Percentiles rank a stretch among this genome's conserved stretches.
Conservation (phyloP, 2,797 vertebrate species). For the Cyclopterus lumpus region DNA sequence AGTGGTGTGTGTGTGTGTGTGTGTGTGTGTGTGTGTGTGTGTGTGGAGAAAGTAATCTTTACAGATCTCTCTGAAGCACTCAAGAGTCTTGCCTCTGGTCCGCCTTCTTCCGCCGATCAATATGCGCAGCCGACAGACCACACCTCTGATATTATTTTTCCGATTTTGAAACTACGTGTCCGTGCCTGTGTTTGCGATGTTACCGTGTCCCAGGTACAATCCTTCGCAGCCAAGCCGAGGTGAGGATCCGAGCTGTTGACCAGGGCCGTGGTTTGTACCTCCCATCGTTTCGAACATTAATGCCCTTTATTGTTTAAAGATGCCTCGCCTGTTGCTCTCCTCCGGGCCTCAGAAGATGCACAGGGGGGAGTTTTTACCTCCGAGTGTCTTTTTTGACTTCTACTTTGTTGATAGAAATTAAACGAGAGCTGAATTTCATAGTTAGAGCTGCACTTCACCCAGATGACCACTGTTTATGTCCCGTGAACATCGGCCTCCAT, state of each 20-base stretch:
- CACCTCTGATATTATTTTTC: conserved; percentile 34
- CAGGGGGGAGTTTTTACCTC: conserved; percentile 10
- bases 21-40: conserved; percentile 6
- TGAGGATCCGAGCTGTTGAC: conserved; percentile 54
- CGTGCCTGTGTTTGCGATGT: conserved; percentile 5
- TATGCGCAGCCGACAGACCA: conserved; percentile 1
- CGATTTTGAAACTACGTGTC: not conserved
- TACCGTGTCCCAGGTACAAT: conserved; percentile 18
- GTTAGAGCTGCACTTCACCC: conserved; percentile 13
- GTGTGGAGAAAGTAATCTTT: conserved; percentile 23
- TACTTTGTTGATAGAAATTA: conserved; percentile 36
- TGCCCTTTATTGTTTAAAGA: conserved; percentile 64
- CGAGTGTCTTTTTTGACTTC: conserved; percentile 11
- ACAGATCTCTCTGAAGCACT: conserved; percentile 40
- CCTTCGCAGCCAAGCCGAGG: conserved; percentile 29
- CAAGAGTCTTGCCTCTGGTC: conserved; percentile 28
- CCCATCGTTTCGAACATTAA: conserved; percentile 57
- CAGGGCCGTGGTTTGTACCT: conserved; percentile 42
- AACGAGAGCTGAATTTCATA: conserved; percentile 27
- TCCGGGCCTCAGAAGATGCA: conserved; percentile 29
- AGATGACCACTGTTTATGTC: not conserved
- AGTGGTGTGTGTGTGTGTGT: not conserved
- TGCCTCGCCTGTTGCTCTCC: conserved; percentile 22
- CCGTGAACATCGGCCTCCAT: no score
- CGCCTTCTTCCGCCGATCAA: conserved; percentile 24